Evolutionary conservation across 2,113 vertebrate genomes (phyloP), one percentile per base, ranked within the genome.

Genomic region (Riparia riparia): DNA sequence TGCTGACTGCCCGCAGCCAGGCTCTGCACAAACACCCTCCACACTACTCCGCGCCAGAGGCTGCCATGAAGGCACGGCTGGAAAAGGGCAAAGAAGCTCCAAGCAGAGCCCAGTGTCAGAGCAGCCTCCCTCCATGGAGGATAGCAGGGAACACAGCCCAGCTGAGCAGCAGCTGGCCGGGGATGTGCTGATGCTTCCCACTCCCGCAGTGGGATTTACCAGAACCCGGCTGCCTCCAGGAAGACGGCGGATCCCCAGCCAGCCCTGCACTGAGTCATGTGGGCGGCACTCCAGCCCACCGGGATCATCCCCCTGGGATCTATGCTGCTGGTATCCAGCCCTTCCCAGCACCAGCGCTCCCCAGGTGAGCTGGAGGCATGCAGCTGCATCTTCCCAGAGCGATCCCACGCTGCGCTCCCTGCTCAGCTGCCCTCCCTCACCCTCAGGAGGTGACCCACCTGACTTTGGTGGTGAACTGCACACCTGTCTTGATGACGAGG

Each of bases 381-480:
- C 64, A 32, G 17, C 49, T 70, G 54, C 34, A 37, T 19, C 53
- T 47, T 4, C 1, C 2, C 42, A 80, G 34, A 37, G 51, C 0
- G 3, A 54, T 3, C 57, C 50, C 5, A 15, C 28, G 4, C 19
- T 25, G 47, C 31, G 14, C 42, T 17, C 17, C 66, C 32, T 2
- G 3, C 56, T 6, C 10, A 6, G 57, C 34, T 25, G 14, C 65
- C 7, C 12, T 26, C 44, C 44, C 54, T 29, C 3, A 1, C 45
- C 82, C 6, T 1, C 6, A 3, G n/a, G 10, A 28, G 3, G 64
- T 0, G 12, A 96, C 98, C 86, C 91, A 99, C 99, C 99, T 99
- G 97, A 99, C 99, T 99, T 99, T 99, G 49, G 99, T 99, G 92
- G 99, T 99, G 96, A 99, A 99, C 98, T 99, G 99, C 56, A 99